A percentile compares a stretch with the other conserved stretches of the same genome.
Evolutionary conservation across 1,140 invertebrate species (phyloP).

Genomic region (Drosophila sp.): DNA sequence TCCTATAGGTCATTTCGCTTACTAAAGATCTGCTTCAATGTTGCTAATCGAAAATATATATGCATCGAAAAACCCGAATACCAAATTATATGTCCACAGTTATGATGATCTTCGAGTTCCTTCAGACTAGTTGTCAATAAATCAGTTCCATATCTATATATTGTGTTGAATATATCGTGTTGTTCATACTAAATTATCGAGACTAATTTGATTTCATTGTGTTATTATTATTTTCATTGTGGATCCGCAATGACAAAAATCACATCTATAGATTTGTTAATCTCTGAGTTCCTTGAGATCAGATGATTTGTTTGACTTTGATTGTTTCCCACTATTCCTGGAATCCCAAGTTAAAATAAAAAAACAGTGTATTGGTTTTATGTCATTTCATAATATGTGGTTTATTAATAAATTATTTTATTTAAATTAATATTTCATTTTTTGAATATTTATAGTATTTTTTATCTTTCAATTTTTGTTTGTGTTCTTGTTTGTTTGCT

Average conservation of each 20-base stretch:
- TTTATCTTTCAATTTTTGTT: conserved; percentile 41
- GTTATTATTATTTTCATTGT: no score
- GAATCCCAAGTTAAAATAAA: not conserved
- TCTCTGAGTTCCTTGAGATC: not conserved
- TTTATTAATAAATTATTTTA: conserved; percentile 83
- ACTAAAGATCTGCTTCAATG: no score
- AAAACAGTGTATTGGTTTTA: conserved; percentile 44
- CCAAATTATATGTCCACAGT: no score
- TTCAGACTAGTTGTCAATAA: no score
- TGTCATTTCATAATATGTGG: conserved; percentile 81
- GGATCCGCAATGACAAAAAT: not conserved
- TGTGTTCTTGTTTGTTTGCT: conserved; percentile 30
- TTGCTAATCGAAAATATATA: not conserved
- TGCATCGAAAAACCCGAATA: no score
- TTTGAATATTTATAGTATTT: conserved; percentile 83
- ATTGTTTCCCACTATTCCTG: not conserved
- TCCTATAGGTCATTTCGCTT: not conserved
- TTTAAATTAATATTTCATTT: conserved; percentile 81
- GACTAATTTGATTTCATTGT: no score
- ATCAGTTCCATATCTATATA: no score
- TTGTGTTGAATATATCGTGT: no score
- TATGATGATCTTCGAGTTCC: no score
- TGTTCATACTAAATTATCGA: no score
- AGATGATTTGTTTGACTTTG: not conserved
- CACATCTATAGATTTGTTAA: not conserved